A percentile compares a stretch with the other conserved stretches of the same genome.
phyloP scores from a whole-genome alignment of 2,888 invertebrate species.

The Perizoma affinitatum region DNA sequence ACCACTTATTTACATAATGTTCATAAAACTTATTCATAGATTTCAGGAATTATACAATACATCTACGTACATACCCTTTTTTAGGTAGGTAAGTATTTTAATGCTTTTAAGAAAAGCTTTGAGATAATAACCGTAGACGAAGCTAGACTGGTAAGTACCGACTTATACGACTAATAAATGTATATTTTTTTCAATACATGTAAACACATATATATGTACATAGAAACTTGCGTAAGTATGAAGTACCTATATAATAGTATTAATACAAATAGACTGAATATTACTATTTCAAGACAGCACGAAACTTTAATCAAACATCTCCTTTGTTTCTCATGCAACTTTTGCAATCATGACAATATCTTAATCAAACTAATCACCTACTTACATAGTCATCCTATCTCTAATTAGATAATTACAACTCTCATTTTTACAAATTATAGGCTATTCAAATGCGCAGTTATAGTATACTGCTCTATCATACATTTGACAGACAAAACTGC shows the following conservation, averaged over 20 bases:
- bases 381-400: too few species aligned
- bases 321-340: not conserved
- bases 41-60: not conserved
- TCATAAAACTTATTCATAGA: slow-evolving; percentile 21
- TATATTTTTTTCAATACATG: too few species aligned
- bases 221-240: too few species aligned
- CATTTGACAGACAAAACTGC: too few species aligned
- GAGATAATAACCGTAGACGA: not conserved
- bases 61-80: slow-evolving; percentile 9
- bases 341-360: not conserved
- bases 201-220: too few species aligned
- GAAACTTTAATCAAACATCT: slow-evolving; percentile 5
- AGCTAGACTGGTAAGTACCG: not conserved
- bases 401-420: not conserved
- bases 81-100: slow-evolving; percentile 7
- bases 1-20: slow-evolving; percentile 17
- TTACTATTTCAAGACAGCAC: slow-evolving; percentile 5
- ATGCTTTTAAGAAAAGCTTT: not conserved
- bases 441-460: slow-evolving; percentile 4
- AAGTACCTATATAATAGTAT: not conserved
- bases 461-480: not conserved
- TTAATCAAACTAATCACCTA: too few species aligned
- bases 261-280: slow-evolving; percentile 31
- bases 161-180: too few species aligned
- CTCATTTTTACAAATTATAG: slow-evolving; percentile 5